These are phyloP conservation scores for Acinonyx jubatus DNA, from an alignment of 2,113 vertebrate genomes.

Conservation along the genomic window DNA sequence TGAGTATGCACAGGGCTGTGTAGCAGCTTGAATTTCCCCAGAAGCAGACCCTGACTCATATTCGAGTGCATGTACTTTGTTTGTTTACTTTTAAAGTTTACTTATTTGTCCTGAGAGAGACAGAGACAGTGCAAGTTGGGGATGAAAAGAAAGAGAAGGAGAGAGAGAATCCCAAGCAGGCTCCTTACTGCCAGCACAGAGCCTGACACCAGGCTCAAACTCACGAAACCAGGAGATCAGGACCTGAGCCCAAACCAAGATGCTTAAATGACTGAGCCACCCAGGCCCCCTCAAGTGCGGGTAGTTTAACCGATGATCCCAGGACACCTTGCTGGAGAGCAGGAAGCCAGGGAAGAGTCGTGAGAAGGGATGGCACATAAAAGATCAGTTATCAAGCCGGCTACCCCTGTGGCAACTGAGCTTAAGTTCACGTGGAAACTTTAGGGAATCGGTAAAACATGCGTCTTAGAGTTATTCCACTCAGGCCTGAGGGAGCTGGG, in stretches of 20 bases:
- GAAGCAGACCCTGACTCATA: neutral
- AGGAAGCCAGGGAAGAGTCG: accelerated
- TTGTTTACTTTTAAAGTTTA: too few relatives aligned
- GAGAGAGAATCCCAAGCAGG: too few relatives aligned
- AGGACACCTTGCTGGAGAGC: neutral
- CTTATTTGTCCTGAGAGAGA: too few relatives aligned
- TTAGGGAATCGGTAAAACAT: neutral
- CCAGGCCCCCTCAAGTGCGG: neutral
- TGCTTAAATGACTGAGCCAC: too few relatives aligned
- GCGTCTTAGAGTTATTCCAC: neutral
- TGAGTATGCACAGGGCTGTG: neutral
- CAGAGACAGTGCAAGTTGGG: too few relatives aligned
- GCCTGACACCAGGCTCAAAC: too few relatives aligned
- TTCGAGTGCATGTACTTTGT: neutral
- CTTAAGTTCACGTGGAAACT: neutral
- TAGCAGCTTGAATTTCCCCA: neutral
- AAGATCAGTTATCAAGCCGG: neutral
- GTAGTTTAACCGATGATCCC: neutral
- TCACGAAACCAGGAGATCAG: too few relatives aligned
- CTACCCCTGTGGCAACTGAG: neutral
- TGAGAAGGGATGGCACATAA: neutral
- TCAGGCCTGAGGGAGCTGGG: neutral
- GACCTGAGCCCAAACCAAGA: too few relatives aligned
- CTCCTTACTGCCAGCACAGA: too few relatives aligned
- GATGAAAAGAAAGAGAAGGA: too few relatives aligned